phyloP scores from a whole-genome alignment of 1,140 invertebrate species.

The Meloidogyne exigua region DNA sequence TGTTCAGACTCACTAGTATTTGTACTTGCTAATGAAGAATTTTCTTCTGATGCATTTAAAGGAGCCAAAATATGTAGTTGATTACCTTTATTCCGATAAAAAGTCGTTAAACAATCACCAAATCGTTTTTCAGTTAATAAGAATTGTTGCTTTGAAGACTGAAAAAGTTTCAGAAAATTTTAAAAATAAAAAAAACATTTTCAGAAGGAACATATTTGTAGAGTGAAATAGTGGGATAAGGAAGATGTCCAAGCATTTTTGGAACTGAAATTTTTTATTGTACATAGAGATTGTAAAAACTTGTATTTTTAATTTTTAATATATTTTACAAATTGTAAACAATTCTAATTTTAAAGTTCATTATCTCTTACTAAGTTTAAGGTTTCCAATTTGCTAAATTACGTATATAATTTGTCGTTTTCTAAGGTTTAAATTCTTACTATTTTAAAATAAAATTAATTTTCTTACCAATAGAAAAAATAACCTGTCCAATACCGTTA shows the following conservation, averaged over 20 bases:
- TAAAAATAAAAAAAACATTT: slow-evolving; percentile 20
- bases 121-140: slow-evolving; percentile 33
- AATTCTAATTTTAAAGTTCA: too few species aligned
- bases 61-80: slow-evolving; percentile 56
- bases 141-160: slow-evolving; percentile 15
- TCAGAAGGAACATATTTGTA: slow-evolving; percentile 40
- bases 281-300: not conserved
- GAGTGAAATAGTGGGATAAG: slow-evolving; percentile 52
- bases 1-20: slow-evolving; percentile 31
- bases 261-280: slow-evolving; percentile 40
- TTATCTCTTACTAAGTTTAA: too few species aligned
- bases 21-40: slow-evolving; percentile 22
- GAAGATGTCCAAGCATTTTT: slow-evolving; percentile 55
- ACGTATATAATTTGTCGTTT: too few species aligned
- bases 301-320: not conserved
- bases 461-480: slow-evolving; percentile 40
- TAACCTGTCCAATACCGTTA: slow-evolving; percentile 55
- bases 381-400: too few species aligned
- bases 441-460: not conserved
- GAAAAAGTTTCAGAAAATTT: slow-evolving; percentile 16
- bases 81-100: slow-evolving; percentile 52
- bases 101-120: slow-evolving; percentile 47
- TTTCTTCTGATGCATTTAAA: slow-evolving; percentile 31
- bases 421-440: too few species aligned
- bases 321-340: not conserved